A percentile compares a stretch with the other conserved stretches of the same genome.
Conservation (phyloP, 2,113 vertebrate species). For the Pedetes capensis region DNA sequence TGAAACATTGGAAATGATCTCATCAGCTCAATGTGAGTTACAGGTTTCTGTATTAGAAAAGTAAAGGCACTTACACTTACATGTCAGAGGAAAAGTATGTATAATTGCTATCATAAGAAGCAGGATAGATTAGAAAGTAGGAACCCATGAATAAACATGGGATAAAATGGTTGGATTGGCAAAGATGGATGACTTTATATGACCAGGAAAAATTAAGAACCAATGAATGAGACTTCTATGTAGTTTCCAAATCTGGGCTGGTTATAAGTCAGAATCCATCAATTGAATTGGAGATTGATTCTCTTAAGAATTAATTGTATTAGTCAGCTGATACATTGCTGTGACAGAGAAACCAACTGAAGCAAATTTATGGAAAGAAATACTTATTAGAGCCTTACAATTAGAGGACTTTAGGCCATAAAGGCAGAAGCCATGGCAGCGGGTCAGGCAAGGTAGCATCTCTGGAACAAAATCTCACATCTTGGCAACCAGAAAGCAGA, state of each 20-base stretch:
- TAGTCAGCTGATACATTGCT: too few relatives aligned
- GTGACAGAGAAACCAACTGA: too few relatives aligned
- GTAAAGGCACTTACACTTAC: neutral
- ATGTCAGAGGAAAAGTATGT: neutral
- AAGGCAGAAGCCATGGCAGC: too few relatives aligned
- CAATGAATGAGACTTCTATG: neutral
- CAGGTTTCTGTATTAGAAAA: neutral
- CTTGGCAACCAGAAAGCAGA: too few relatives aligned
- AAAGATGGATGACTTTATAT: neutral
- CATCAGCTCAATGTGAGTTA: neutral
- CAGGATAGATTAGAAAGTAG: neutral
- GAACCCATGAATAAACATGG: neutral
- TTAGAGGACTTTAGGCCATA: too few relatives aligned
- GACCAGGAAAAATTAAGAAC: neutral
- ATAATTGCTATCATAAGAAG: neutral
- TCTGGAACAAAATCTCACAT: too few relatives aligned
- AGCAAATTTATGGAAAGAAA: too few relatives aligned
- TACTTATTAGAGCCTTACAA: too few relatives aligned
- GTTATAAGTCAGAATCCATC: neutral
- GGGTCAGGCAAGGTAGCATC: too few relatives aligned
- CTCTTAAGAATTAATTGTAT: too few relatives aligned
- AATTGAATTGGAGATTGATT: neutral
- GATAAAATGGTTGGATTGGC: neutral
- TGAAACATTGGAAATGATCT: neutral
- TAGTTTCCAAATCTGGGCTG: neutral